phyloP scores from a whole-genome alignment of 92 coral and sea anemone species.

The Zoanthus sansibaricus region DNA sequence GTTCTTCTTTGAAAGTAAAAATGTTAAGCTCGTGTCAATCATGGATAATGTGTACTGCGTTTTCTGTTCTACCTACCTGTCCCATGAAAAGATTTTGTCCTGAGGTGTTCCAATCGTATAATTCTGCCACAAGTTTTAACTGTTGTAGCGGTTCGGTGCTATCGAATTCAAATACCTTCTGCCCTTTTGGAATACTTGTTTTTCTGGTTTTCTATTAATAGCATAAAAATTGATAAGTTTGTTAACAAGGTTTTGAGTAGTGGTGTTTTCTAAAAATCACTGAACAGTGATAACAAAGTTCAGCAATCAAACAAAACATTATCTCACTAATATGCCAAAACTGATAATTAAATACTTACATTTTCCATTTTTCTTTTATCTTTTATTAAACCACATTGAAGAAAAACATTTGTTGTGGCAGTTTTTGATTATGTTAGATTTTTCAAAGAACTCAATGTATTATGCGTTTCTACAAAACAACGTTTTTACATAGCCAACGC shows the following conservation, averaged over 20 bases:
- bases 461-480: too few relatives aligned
- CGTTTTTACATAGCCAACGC: too few relatives aligned
- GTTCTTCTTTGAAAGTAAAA: too few relatives aligned
- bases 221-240: background rate
- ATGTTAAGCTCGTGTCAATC: too few relatives aligned
- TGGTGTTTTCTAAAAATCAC: background rate
- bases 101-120: constrained; percentile 65
- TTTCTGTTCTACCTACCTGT: constrained; percentile 62
- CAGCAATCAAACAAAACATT: too few relatives aligned
- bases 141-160: constrained; percentile 72
- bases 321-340: too few relatives aligned
- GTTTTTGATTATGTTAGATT: too few relatives aligned
- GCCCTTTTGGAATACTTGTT: constrained; percentile 72
- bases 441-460: too few relatives aligned
- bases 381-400: too few relatives aligned
- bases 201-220: constrained; percentile 52
- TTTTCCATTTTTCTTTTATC: too few relatives aligned
- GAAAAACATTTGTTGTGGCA: too few relatives aligned
- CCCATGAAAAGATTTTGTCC: constrained; percentile 74
- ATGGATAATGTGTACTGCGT: background rate
- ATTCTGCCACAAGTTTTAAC: constrained; percentile 79
- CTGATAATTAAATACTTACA: too few relatives aligned
- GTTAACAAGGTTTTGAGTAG: background rate
- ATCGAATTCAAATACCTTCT: constrained; percentile 79
- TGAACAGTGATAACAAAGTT: background rate